Conservation (phyloP, 2,888 invertebrate species). For the Monochamus alternatus region DNA sequence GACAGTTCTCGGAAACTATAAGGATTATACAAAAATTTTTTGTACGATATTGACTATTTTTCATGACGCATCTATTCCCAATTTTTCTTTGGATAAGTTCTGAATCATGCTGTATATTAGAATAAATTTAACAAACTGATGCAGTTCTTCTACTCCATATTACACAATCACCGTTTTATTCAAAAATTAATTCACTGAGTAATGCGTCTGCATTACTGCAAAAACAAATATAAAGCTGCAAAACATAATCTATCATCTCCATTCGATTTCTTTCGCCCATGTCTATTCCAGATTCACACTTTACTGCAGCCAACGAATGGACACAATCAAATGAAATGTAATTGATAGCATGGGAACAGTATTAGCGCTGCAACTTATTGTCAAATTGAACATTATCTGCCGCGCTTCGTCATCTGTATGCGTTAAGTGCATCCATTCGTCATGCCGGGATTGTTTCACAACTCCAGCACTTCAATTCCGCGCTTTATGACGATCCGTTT, state of each 20-base stretch:
- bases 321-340: conserved; percentile 12
- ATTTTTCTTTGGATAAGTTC: no score
- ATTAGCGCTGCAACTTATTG: conserved; percentile 64
- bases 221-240: no score
- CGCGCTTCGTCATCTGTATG: conserved; percentile 62
- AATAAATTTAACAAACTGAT: no score
- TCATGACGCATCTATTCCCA: no score
- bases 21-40: no score
- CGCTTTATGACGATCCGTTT: conserved; percentile 48
- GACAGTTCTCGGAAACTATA: no score
- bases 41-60: no score
- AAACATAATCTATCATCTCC: not conserved
- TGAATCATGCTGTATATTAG: no score
- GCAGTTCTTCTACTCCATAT: no score
- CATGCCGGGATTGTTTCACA: conserved; percentile 59
- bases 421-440: conserved; percentile 63
- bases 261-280: not conserved
- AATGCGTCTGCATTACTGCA: no score
- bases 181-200: no score
- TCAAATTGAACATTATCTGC: conserved; percentile 62
- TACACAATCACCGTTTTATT: no score
- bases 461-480: conserved; percentile 45
- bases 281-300: not conserved
- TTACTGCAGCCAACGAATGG: not conserved
- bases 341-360: conserved; percentile 49